Conservation (phyloP, 2,888 invertebrate species). For the Balanococcus diminutus region DNA sequence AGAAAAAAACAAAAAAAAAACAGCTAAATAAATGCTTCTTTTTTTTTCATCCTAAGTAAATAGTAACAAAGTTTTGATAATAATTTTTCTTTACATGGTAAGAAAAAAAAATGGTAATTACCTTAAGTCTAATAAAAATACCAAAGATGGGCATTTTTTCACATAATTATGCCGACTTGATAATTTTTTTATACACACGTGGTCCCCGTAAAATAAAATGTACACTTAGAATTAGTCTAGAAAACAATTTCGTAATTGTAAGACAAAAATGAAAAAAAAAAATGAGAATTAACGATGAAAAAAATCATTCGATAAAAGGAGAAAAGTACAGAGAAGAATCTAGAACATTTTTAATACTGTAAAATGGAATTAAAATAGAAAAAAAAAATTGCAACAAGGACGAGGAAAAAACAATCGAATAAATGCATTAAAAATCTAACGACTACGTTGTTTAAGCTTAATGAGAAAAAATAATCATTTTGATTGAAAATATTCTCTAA, state of each 20-base stretch:
- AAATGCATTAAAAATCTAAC: constrained; percentile 26
- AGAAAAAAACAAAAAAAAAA: not conserved
- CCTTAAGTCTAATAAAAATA: constrained; percentile 13
- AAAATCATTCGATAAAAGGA: not conserved
- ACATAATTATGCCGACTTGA: constrained; percentile 9
- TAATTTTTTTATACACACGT: constrained; percentile 26
- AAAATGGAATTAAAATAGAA: constrained; percentile 12
- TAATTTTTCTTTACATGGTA: constrained; percentile 8
- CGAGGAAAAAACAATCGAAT: not conserved
- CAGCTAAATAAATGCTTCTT: constrained; percentile 22
- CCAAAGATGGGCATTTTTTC: not conserved
- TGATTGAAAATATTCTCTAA: not conserved
- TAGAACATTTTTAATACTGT: not conserved
- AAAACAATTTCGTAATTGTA: no score
- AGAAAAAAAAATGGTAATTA: constrained; percentile 7
- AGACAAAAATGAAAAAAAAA: not conserved
- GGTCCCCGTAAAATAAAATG: constrained; percentile 24
- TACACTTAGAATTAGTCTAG: not conserved
- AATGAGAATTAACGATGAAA: constrained; percentile 31
- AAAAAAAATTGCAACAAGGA: not conserved
- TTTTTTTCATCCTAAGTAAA: not conserved
- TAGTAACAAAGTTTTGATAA: not conserved
- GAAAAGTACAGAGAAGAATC: not conserved
- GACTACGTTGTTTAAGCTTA: not conserved
- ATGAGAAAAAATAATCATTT: not conserved